Evolutionary conservation across 2,113 vertebrate species (phyloP), one percentile per base, ranked within the genome.

Genomic region (Melanotaenia duboulayi): DNA sequence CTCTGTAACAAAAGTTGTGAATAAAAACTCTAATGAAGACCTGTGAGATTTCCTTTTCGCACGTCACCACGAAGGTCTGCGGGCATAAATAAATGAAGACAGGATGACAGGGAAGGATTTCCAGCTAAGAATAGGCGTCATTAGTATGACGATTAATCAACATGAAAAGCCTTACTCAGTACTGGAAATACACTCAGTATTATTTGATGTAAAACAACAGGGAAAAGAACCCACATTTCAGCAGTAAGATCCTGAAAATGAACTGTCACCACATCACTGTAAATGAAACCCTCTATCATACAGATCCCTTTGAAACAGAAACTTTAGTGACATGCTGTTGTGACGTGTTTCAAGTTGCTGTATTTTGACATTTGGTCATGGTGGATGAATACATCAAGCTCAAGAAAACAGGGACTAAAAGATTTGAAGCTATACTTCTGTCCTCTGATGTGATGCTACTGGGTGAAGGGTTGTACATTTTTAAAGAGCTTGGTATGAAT

Each of bases 1-100:
- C 25, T 44, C 25, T 62, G 22, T 54, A 28, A 70, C 50, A 75
- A 73, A 78, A 73, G 74, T 83, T 82, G 61, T 51, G 75, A 84
- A 44, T 69, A 56, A 66, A 75, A 69, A n/a, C 60, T 59, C 58
- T 89, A 89, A 92, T 88, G 86, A 91, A 84, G 86, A 91, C 91
- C 86, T 75, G 57, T 58, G 89, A 91, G 88, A 90, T 74, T 66
- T 84, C 67, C 44, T 39, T 70, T 51, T 75, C 17, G 2, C 54
- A 65, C 39, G 28, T 65, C 79, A 79, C 59, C 65, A 70, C 55
- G 7, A 74, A 80, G 60, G 67, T 78, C 81, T 16, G 24, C 55
- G 39, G 83, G 71, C 81, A 79, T 58, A 66, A 67, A 81, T 82
- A 39, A 70, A 78, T 80, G n/a, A 71, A 84, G 64, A 65, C 2